Base-by-base conservation (phyloP, 2,797 vertebrate species). In the Alectoris magna region DNA sequence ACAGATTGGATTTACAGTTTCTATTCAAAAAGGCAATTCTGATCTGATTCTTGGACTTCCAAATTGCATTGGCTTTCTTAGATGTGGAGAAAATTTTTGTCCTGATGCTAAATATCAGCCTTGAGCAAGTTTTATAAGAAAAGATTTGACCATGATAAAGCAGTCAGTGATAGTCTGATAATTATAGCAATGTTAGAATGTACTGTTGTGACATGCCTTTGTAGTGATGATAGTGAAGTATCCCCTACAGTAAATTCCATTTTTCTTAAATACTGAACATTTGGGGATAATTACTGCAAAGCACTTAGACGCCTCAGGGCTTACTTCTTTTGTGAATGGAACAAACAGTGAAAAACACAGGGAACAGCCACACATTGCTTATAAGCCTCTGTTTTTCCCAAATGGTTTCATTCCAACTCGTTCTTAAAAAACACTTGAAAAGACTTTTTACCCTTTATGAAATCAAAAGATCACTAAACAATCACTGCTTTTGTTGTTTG, bases 251-350 rank as follows among this genome's bases (percentile, higher is more conserved):
- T 87, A 86, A 95, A 89, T 63, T 94, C 39, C 93, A 88, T 94
- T 95, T 96, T 96, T 93, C 70, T 88, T 88, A 92, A 95, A 93
- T 92, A 89, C 38, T 77, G 81, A 91, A 91, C 74, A 71, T 94
- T 82, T 46, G 31, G 71, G 60, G 72, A 79, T 92, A 95, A 95
- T 96, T 96, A 88, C 79, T 92, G 85, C 43, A 81, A 86, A 91
- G 63, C 38, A 84, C 53, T 94, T 59, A 41, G 19, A 31, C 53
- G 96, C 91, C 93, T 76, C 68, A 94, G 89, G 92, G 89, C 76
- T 93, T 5, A 3, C 22, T 91, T 38, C 76, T 86, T 84, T 82
- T 76, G n/a, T 92, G 82, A 96, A 94, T 94, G 73, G 79, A 95
- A 71, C 48, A 16, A 92, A 60, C 56, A 96, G 44, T 71, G 73